Base-by-base conservation (phyloP, 2,797 vertebrate species). In the Ciconia nigra region DNA sequence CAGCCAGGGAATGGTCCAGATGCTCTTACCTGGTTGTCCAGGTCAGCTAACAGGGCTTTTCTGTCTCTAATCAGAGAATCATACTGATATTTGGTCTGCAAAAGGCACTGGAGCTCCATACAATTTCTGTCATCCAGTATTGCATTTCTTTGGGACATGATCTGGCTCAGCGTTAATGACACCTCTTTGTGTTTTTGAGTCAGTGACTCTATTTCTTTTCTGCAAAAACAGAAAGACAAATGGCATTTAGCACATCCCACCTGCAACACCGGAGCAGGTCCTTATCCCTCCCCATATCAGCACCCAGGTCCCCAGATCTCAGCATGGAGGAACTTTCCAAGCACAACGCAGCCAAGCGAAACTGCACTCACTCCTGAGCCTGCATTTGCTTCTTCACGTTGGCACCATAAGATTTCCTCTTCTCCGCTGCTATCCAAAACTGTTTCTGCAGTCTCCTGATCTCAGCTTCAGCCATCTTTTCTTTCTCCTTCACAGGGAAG, bases 1-100 rank as follows among this genome's bases (percentile, higher is more conserved):
- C 37, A 69, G 24, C 31, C 15, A 41, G 31, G 25, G 22, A 80
- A 41, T 1, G 2, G 29, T n/a, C 61, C 28, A 12, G 83, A 17
- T 15, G 28, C 42, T 80, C 42, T 93, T 85, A 98, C 98, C 98
- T 98, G 95, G 9, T 93, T 89, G 25, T 95, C 95, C 80, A 98
- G 82, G 29, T 97, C 98, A 8, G 46, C 86, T 54, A 98, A 15
- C 39, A 96, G 66, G 10, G 47, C 59, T 94, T 95, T 98, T 85
- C 93, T 97, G 20, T 97, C 97, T 52, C 77, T 88, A 31, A 98
- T 98, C 71, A 98, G 63, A 13, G 71, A 67, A n/a, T 98, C 95
- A 0, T 97, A 98, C 6, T 97, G 93, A 10, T 83, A 81, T 63
- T 88, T 97, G 85, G 79, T 90, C 83, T 97, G 87, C 86, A 97